Evolutionary conservation across 2,888 invertebrate species (phyloP), one percentile per base, ranked within the genome.

Genomic region (Autographa pulchrina): DNA sequence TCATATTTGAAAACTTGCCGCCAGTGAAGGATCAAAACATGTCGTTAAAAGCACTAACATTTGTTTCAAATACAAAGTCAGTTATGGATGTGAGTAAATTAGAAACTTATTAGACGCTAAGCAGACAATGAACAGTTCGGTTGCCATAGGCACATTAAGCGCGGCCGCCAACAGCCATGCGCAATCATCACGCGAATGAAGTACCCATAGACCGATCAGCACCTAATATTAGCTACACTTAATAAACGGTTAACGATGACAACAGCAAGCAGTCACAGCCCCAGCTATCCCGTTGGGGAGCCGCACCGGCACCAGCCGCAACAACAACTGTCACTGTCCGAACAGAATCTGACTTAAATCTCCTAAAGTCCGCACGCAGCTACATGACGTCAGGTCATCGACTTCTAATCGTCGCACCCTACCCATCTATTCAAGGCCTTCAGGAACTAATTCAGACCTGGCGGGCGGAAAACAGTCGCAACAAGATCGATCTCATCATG

Each of bases 361-460:
- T 75, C 5, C 70, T 88, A 8, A 78, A 31, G 3, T 66, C 77
- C 8, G 78, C 81, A 6, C 81, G 77, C 8, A 75, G 68, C 43
- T 74, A 64, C 38, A 63, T 85, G 6, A 14, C 72, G 11, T 0
- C 68, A 38, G 70, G 73, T 14, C 84, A 79, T 54, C 76, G 78
- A 13, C 81, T 88, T n/a, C n/a, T n/a, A n/a, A n/a, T n/a, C n/a
- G n/a, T n/a, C n/a, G n/a, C n/a, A n/a, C n/a, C n/a, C n/a, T n/a
- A n/a, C n/a, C n/a, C n/a, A n/a, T 54, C 83, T 11, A 73, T 82
- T 3, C 14, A 74, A 16, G 84, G 85, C 5, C 78, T 88, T 13
- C 85, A 77, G 20, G 74, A 82, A 20, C 75, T 88, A 9, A 71
- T 89, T 8, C 78, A 63, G 7, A 35, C 67, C 31, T 88, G 89